Evolutionary conservation across 2,797 vertebrate genomes (phyloP).

Genomic region (Spondyliosoma cantharus): DNA sequence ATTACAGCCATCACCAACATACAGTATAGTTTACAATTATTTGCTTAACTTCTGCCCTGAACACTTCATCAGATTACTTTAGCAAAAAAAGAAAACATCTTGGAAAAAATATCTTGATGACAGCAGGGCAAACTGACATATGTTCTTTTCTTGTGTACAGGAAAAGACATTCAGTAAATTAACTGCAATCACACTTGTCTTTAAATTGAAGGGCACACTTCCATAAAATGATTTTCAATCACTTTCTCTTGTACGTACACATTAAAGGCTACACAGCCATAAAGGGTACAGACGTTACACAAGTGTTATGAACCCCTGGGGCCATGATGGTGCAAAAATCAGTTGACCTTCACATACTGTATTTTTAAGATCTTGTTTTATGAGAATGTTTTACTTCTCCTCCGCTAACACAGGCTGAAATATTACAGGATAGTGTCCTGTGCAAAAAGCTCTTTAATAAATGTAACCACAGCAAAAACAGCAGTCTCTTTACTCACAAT

Average conservation of each 20-base stretch:
- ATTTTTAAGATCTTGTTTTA: neutral
- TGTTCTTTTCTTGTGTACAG: conserved; percentile 28
- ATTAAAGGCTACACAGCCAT: conserved; percentile 37
- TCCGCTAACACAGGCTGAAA: conserved; percentile 40
- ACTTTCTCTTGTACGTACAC: conserved; percentile 65
- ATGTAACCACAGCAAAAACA: conserved; percentile 61
- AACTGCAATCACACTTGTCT: conserved; percentile 47
- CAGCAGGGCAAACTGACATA: conserved; percentile 46
- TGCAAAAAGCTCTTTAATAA: conserved; percentile 43
- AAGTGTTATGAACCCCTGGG: neutral
- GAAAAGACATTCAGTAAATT: conserved; percentile 60
- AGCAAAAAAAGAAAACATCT: conserved; percentile 4
- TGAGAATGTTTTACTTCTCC: conserved; percentile 4
- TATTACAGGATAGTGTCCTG: conserved; percentile 42
- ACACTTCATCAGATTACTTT: conserved; percentile 45
- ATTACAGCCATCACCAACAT: conserved; percentile 50
- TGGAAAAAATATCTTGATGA: conserved; percentile 33
- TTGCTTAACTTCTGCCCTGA: conserved; percentile 47
- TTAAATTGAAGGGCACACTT: conserved; percentile 57
- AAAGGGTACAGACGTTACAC: conserved; percentile 17
- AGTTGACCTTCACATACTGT: conserved; percentile 22
- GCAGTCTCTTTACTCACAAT: conserved; percentile 49
- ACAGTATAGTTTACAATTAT: conserved; percentile 24
- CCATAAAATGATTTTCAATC: conserved; percentile 75
- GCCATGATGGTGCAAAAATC: conserved; percentile 46